Conservation (phyloP, 2,797 vertebrate genomes). For the Phalloptychus januarius region DNA sequence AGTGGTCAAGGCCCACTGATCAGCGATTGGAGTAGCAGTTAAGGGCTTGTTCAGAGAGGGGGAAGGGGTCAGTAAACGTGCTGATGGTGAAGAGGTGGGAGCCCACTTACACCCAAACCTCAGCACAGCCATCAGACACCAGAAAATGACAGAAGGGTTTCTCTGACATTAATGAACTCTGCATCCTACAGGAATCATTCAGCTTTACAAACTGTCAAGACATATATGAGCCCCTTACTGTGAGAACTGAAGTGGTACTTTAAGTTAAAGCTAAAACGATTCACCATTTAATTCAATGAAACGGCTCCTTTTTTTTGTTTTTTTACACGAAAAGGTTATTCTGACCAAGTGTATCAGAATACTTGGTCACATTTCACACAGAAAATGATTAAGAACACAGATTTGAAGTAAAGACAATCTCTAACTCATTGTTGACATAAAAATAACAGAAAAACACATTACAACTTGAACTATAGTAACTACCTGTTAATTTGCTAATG, state of each 20-base stretch:
- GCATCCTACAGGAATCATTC: conserved; percentile 38
- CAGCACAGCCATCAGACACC: conserved; percentile 35
- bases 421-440: neutral
- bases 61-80: conserved; percentile 27
- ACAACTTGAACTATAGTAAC: neutral
- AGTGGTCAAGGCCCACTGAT: conserved; percentile 60
- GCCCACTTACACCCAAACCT: conserved; percentile 36
- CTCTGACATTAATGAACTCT: conserved; percentile 58
- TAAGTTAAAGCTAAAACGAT: neutral
- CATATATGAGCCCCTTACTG: neutral
- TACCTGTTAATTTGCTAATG: neutral
- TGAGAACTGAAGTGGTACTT: conserved; percentile 6
- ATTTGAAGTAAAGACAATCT: neutral
- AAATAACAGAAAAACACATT: neutral
- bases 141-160: conserved; percentile 26
- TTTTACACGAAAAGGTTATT: neutral
- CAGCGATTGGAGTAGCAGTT: conserved; percentile 59
- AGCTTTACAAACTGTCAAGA: conserved; percentile 29
- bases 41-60: conserved; percentile 43
- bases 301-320: too few species aligned
- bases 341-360: neutral
- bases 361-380: too few species aligned
- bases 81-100: conserved; percentile 7
- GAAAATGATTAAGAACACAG: neutral
- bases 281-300: neutral